Percentiles rank a stretch among this genome's conserved stretches.
Conservation (phyloP, 1,140 invertebrate species). For the Drosophila ficusphila region DNA sequence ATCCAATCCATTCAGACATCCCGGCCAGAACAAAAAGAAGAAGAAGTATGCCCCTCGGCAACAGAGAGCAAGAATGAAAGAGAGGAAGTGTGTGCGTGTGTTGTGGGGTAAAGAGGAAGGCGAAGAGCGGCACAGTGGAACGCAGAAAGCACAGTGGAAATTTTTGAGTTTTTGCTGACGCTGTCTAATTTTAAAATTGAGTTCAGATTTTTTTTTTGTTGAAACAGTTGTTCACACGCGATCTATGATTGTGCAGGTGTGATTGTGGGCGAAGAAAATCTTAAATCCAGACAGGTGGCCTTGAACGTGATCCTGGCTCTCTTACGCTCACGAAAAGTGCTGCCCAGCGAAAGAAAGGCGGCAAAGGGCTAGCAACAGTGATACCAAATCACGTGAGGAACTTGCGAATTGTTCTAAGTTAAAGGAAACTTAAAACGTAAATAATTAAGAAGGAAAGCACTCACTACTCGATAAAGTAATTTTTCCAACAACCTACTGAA, state of each 20-base stretch:
- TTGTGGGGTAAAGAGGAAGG: neutral
- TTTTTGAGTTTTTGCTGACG: slow-evolving; percentile 51
- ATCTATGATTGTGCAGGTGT: neutral
- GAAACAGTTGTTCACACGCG: slow-evolving; percentile 53
- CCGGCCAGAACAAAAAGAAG: neutral
- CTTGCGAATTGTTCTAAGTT: neutral
- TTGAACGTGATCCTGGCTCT: slow-evolving; percentile 10
- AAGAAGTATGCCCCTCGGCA: slow-evolving; percentile 25
- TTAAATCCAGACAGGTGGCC: slow-evolving; percentile 5
- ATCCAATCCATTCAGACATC: slow-evolving; percentile 26
- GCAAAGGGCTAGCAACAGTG: neutral
- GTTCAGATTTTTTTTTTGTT: slow-evolving; percentile 51
- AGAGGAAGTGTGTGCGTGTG: neutral
- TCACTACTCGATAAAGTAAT: too few relatives aligned
- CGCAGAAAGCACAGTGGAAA: slow-evolving; percentile 45
- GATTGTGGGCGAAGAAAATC: neutral
- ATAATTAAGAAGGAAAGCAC: neutral
- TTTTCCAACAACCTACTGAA: too few relatives aligned
- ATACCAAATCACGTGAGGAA: neutral
- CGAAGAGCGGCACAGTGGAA: slow-evolving; percentile 12
- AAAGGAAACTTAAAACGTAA: neutral
- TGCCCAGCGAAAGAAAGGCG: slow-evolving; percentile 1
- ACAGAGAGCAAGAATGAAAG: slow-evolving; percentile 14
- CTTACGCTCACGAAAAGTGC: neutral
- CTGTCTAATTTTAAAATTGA: slow-evolving; percentile 49